These are phyloP conservation scores for Pemphigus obesinymphae DNA, from an alignment of 1,140 invertebrate genomes.

Conservation along the genomic window DNA sequence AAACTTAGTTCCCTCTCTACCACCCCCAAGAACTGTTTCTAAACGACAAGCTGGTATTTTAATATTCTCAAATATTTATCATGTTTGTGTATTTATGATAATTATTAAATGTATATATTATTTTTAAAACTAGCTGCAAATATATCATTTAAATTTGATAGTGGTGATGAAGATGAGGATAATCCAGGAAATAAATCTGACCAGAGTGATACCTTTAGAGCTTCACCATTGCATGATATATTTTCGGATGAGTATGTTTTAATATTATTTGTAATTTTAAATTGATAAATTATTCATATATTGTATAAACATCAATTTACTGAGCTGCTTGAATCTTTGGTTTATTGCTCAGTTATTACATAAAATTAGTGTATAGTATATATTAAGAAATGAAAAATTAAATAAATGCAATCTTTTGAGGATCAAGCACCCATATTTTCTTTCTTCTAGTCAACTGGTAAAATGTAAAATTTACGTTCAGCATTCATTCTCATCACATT, in stretches of 20 bases:
- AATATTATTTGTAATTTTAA: not conserved
- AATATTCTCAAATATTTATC: not conserved
- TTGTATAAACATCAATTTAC: too few species aligned
- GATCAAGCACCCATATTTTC: too few species aligned
- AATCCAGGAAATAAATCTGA: not conserved
- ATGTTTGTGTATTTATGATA: not conserved
- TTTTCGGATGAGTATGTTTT: constrained; percentile 5
- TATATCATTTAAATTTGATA: constrained; percentile 30
- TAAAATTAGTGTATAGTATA: too few species aligned
- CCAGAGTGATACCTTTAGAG: constrained; percentile 1
- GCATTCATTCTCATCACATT: too few species aligned
- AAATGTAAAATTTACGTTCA: too few species aligned
- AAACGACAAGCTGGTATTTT: constrained; percentile 10
- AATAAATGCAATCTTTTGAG: too few species aligned
- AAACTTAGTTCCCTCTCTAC: not conserved
- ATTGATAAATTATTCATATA: too few species aligned
- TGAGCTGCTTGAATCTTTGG: too few species aligned
- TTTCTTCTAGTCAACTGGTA: too few species aligned
- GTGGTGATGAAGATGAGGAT: constrained; percentile 15
- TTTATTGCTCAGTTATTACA: too few species aligned
- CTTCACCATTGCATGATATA: not conserved
- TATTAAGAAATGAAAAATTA: too few species aligned
- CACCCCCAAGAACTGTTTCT: constrained; percentile 11
- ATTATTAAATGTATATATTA: not conserved
- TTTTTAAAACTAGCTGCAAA: constrained; percentile 31